Evolutionary conservation across 2,797 vertebrate species (phyloP), one percentile per base, ranked within the genome.

Genomic region (Salarias fasciatus): DNA sequence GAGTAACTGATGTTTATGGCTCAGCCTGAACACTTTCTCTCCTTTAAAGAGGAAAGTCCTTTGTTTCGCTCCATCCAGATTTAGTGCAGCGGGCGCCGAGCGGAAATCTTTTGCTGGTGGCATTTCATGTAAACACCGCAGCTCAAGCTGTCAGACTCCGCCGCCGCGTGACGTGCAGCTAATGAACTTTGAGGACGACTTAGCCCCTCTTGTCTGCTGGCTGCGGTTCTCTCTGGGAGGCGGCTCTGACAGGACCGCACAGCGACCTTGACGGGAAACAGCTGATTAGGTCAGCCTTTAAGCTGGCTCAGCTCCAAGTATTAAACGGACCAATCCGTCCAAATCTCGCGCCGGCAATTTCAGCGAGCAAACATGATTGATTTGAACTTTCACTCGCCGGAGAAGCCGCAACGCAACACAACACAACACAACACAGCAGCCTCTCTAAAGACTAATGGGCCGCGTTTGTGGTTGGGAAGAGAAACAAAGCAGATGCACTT

Each of bases 201-300:
- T 74, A 82, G 77, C 63, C 48, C 49, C 43, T 65, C 6, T 9
- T 9, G 66, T 57, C 50, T 71, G 75, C 53, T 35, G 5, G 55
- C 54, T 63, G 44, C 43, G 56, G 64, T 67, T 72, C 57, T 84
- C 64, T 63, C 78, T 71, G 33, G 47, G 54, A 73, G 69, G 54
- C 61, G 13, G 66, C 61, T 63, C 56, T 71, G 79, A 85, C 67
- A 59, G 70, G 51, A 58, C 66, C 29, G 51, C 49, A 50, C 54
- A 64, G 80, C 56, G 61, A 87, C 82, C 82, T 83, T 87, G 83
- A 86, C 81, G 79, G 86, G 72, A 90, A 88, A 83, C 70, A 62
- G 77, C 81, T 86, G 88, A 91, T 91, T 82, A 89, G 88, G 87
- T 89, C 88, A 80, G 83, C 83, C 75, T 85, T 79, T 91, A 88